Percentiles rank a stretch among this genome's conserved stretches.
These are phyloP conservation scores for Ammodytes dubius DNA, from an alignment of 2,113 vertebrate species.

Conservation along the genomic window DNA sequence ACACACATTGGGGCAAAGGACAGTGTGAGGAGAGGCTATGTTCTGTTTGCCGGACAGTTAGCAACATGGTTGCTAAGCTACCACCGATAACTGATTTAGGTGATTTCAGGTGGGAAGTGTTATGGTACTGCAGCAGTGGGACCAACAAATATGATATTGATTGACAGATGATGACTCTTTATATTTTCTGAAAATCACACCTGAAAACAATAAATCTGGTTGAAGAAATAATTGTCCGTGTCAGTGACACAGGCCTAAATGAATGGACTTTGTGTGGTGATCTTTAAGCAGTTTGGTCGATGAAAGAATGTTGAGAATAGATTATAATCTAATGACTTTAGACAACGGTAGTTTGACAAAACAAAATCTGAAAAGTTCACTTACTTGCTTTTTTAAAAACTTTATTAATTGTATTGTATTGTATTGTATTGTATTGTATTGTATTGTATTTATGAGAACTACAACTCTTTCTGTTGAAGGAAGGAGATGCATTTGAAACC, in stretches of 20 bases:
- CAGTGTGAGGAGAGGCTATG: constrained; percentile 48
- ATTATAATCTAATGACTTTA: no score
- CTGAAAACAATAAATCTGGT: constrained; percentile 1
- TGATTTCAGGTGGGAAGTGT: constrained; percentile 46
- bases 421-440: no score
- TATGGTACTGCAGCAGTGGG: constrained; percentile 4
- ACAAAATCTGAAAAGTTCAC: no score
- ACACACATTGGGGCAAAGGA: constrained; percentile 49
- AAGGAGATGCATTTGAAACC: neutral
- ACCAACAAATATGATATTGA: constrained; percentile 15
- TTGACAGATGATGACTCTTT: constrained; percentile 5
- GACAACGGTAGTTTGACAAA: no score
- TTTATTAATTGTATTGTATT: no score
- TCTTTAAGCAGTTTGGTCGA: no score
- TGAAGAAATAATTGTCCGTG: neutral
- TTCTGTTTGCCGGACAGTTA: constrained; percentile 53
- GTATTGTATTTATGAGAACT: no score
- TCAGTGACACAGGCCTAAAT: neutral
- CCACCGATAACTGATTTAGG: constrained; percentile 45
- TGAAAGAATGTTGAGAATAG: no score
- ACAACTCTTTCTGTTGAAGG: neutral
- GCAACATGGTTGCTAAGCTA: constrained; percentile 46
- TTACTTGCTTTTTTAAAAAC: neutral
- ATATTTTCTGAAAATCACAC: neutral
- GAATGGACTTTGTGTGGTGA: neutral